Conservation (phyloP, 2,113 vertebrate species). For the Eubucco bourcierii region DNA sequence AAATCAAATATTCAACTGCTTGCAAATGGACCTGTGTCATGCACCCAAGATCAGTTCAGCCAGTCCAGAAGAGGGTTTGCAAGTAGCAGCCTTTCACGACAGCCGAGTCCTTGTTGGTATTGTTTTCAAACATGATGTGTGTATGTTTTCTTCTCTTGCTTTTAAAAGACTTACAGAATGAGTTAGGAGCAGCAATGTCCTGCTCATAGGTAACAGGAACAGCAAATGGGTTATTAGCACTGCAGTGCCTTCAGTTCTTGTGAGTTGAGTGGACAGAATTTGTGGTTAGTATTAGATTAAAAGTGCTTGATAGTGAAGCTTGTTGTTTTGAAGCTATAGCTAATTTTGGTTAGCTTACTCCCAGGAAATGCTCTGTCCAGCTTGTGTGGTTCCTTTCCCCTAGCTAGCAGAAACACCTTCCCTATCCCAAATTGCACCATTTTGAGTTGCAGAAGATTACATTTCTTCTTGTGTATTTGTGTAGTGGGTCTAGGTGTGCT, state of each 20-base stretch:
- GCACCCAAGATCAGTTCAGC: background rate
- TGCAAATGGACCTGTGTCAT: background rate
- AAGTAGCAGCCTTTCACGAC: background rate
- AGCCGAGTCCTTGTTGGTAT: background rate
- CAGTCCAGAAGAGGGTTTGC: background rate
- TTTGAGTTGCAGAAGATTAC: background rate
- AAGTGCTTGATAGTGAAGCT: background rate
- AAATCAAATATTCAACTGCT: background rate
- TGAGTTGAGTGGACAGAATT: background rate
- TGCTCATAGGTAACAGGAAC: background rate
- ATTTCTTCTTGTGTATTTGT: background rate
- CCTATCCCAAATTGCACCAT: background rate
- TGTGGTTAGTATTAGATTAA: background rate
- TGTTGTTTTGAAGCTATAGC: background rate
- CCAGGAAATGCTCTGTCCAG: background rate
- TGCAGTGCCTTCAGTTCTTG: background rate
- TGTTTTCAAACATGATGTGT: background rate
- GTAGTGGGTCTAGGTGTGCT: background rate
- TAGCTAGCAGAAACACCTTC: background rate
- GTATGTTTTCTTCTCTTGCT: background rate
- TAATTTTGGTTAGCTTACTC: background rate
- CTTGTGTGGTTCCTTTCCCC: background rate
- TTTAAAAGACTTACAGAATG: background rate
- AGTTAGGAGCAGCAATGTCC: background rate
- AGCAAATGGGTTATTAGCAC: slow-evolving; percentile 1